Evolutionary conservation across 2,113 vertebrate genomes (phyloP).

Genomic region (Epinephelus moara): DNA sequence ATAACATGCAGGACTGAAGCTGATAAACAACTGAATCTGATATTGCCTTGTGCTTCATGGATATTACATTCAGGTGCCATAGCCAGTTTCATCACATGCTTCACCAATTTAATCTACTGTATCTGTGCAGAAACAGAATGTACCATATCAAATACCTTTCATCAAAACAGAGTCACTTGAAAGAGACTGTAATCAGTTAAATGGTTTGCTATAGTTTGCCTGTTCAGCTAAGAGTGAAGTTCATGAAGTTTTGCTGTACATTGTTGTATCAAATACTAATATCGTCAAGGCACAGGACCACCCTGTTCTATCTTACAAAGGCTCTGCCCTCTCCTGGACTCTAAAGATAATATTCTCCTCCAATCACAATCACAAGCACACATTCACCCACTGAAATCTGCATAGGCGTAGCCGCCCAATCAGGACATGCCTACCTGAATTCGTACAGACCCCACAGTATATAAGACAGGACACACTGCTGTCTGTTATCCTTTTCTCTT

Average conservation of each 20-base stretch:
- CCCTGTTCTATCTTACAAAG: no score
- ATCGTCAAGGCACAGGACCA: not conserved
- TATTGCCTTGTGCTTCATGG: not conserved
- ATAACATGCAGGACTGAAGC: not conserved
- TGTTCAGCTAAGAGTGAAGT: not conserved
- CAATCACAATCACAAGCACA: no score
- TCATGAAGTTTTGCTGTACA: not conserved
- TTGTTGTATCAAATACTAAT: not conserved
- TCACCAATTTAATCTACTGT: conserved; percentile 12
- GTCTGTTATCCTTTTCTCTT: no score
- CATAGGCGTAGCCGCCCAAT: no score
- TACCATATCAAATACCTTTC: not conserved
- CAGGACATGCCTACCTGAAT: no score
- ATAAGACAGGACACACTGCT: no score
- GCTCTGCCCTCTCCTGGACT: no score
- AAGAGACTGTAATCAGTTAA: not conserved
- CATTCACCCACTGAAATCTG: no score
- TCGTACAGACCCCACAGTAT: no score
- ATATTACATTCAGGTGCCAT: not conserved
- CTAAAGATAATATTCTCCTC: no score
- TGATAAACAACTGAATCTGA: not conserved
- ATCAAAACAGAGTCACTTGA: no score
- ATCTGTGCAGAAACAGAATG: conserved; percentile 9
- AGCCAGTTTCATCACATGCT: conserved; percentile 10
- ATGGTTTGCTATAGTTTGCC: not conserved